Base-by-base conservation (phyloP, 92 coral and sea anemone species). In the Hydrozoanthus gracilis region DNA sequence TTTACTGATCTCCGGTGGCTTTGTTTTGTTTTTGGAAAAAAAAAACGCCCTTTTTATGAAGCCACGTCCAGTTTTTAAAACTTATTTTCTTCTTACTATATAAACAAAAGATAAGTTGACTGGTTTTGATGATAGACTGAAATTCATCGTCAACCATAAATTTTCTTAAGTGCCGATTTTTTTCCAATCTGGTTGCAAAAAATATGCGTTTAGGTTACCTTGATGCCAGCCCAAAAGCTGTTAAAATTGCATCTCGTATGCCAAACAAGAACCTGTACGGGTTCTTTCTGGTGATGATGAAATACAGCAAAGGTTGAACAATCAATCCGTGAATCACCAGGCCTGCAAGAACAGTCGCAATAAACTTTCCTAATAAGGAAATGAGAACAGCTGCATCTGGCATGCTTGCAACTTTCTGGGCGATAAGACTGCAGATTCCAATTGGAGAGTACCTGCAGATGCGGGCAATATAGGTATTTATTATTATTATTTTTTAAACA, bases 401-500 rank as follows among this genome's bases (percentile, higher is more conserved):
- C 96, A 93, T 93, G 68, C 87, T 83, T 6, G 91, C 96, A 46
- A 93, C 87, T 71, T 93, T 93, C 76, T 90, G 88, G 52, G 94
- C 94, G 2, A 93, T 93, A 74, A 93, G 86, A 72, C 96, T 89
- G 77, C 96, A 93, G 73, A 93, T 93, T 77, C 96, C 96, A 44
- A 93, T 79, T 49, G 96, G 96, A 10, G 96, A 93, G 67, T 89
- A 89, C 96, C 96, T 93, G 88, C 39, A 27, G 39, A 27, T 27
- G 39, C 39, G 39, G 39, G 39, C 39, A 27, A 27, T 27, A 27
- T 0, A 27, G 39, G 2, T 27, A 27, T 27, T 27, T 27, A 2
- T 27, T 27, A 0, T 27, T 27, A 27, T 27, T 27, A 27, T 27
- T 27, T 27, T n/a, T 27, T 27, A 27, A 0, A 27, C 39, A 27